Percentiles rank a stretch among this genome's conserved stretches.
These are phyloP conservation scores for Rhysida immarginata DNA, from an alignment of 1,140 invertebrate species.

Conservation along the genomic window DNA sequence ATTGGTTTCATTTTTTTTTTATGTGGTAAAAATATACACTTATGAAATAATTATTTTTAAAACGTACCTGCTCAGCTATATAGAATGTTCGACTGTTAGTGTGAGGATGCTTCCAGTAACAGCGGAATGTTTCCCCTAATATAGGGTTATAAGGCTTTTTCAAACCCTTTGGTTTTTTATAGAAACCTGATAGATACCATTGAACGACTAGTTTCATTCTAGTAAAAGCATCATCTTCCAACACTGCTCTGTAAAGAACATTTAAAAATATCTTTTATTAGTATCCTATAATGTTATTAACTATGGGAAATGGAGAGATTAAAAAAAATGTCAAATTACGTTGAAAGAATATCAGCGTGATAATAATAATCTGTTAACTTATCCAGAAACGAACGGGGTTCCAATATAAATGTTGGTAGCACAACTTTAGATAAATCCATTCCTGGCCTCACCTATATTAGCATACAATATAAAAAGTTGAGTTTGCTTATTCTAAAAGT, in stretches of 20 bases:
- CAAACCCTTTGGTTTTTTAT: slow-evolving; percentile 72
- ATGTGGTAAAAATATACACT: too few relatives aligned
- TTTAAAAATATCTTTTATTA: too few relatives aligned
- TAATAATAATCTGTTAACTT: slow-evolving; percentile 88
- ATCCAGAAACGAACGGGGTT: slow-evolving; percentile 82
- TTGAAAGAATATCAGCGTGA: slow-evolving; percentile 72
- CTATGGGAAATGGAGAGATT: too few relatives aligned
- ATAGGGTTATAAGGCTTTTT: slow-evolving; percentile 95
- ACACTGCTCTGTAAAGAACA: slow-evolving; percentile 48
- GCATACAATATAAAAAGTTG: not conserved
- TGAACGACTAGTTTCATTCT: slow-evolving; percentile 75
- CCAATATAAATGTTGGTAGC: slow-evolving; percentile 47
- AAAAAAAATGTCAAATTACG: too few relatives aligned
- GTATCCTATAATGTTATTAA: too few relatives aligned
- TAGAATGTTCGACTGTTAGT: slow-evolving; percentile 79
- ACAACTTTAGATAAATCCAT: slow-evolving; percentile 95
- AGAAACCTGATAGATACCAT: slow-evolving; percentile 80
- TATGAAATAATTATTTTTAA: too few relatives aligned
- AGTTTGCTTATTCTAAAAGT: too few relatives aligned
- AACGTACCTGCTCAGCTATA: slow-evolving; percentile 68
- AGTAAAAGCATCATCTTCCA: slow-evolving; percentile 70
- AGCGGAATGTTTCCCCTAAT: slow-evolving; percentile 78
- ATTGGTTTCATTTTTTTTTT: too few relatives aligned
- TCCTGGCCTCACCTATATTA: slow-evolving; percentile 49
- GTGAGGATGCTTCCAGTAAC: slow-evolving; percentile 66